Conservation (phyloP, 1,140 invertebrate species). For the Leptinotarsa defecta region DNA sequence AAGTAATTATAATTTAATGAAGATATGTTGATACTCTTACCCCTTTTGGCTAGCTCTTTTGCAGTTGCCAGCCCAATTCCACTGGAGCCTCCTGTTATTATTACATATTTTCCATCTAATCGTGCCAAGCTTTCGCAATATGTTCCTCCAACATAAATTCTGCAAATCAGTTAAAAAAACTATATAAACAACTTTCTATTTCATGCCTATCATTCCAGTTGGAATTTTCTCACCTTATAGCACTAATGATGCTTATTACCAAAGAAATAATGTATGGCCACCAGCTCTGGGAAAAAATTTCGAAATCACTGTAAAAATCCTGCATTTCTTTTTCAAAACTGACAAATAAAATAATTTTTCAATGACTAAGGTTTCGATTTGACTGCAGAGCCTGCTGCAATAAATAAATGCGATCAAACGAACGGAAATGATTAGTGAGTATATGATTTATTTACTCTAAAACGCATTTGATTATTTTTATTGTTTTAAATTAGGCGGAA, state of each 20-base stretch:
- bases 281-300: conserved; percentile 38
- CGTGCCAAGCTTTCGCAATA: conserved; percentile 52
- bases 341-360: background rate
- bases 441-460: conserved; percentile 4
- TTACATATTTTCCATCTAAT: conserved; percentile 61
- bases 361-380: background rate
- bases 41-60: conserved; percentile 58
- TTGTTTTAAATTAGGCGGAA: conserved; percentile 6
- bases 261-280: conserved; percentile 46
- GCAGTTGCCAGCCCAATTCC: conserved; percentile 65
- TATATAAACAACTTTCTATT: too few species aligned
- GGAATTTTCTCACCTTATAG: conserved; percentile 42
- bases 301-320: conserved; percentile 31
- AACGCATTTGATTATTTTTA: background rate
- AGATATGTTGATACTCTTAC: conserved; percentile 35
- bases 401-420: background rate
- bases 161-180: conserved; percentile 33
- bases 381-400: background rate
- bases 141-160: conserved; percentile 56
- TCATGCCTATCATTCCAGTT: too few species aligned
- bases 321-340: conserved; percentile 22
- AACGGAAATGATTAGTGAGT: background rate
- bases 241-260: conserved; percentile 43
- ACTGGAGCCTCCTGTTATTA: conserved; percentile 67
- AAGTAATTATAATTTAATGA: too few species aligned